Conservation (phyloP, 2,888 invertebrate species). For the Drosophila antonietae region DNA sequence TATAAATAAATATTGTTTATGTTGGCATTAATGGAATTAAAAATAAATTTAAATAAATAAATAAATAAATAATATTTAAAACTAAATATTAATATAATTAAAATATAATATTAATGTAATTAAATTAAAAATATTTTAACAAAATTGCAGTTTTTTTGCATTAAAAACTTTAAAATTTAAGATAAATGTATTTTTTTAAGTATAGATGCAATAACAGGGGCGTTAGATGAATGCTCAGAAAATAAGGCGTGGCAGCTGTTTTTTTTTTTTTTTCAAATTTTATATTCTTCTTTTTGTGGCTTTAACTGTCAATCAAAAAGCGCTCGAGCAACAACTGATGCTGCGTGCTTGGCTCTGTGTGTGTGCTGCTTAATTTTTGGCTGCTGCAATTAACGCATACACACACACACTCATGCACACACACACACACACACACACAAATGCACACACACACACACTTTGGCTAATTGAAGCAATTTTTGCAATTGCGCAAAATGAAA, state of each 20-base stretch:
- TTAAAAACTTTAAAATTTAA: neutral
- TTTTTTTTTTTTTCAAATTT: neutral
- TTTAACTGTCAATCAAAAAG: constrained; percentile 48
- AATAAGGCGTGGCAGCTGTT: constrained; percentile 20
- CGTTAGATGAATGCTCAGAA: neutral
- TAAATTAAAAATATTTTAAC: no score
- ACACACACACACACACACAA: constrained; percentile 24
- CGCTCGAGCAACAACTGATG: constrained; percentile 20
- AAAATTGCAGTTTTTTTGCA: no score
- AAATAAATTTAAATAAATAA: no score
- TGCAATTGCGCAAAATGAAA: constrained; percentile 54
- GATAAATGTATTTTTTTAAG: constrained; percentile 40
- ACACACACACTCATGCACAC: constrained; percentile 26
- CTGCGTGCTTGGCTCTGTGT: constrained; percentile 15
- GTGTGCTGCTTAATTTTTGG: constrained; percentile 52
- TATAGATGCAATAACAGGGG: constrained; percentile 18
- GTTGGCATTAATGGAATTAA: no score
- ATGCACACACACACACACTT: constrained; percentile 18
- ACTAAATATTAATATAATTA: no score
- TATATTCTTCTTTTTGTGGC: constrained; percentile 10
- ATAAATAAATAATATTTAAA: no score
- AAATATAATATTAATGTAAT: no score
- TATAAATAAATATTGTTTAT: no score
- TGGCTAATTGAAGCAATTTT: constrained; percentile 67
- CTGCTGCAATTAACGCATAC: constrained; percentile 59